Base-by-base conservation (phyloP, 2,113 vertebrate species). In the Prolemur simus region DNA sequence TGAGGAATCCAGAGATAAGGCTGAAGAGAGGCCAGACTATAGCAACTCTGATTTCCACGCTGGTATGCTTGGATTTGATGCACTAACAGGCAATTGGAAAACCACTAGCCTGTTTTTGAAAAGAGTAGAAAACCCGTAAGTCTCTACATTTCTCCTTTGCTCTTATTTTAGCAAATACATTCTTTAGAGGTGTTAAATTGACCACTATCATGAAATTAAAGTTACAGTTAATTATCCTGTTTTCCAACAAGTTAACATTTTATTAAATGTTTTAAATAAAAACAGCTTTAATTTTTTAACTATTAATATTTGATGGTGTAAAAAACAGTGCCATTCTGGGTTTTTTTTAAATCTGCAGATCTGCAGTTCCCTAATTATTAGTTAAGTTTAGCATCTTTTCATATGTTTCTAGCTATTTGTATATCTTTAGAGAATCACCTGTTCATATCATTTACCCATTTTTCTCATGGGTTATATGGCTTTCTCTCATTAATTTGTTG, bases 181-280 rank as follows among this genome's bases (percentile, higher is more conserved):
- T 80, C 69, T 68, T 96, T 8, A 85, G 69, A 90, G 5, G 23
- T 86, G 34, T 54, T 89, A 80, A 92, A 95, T 18, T 49, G 88
- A 34, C 25, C 12, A 80, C 37, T 76, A 60, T 8, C 10, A 34
- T 76, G 39, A 96, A 76, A 73, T 81, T 87, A 54, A 94, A 77
- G 60, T 69, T 95, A 12, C 13, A 91, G 42, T 23, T 85, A 83
- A 54, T 63, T 42, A 89, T 49, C 3, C 34, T 63, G 8, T 81
- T 96, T 92, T 54, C 54, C 32, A 66, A 32, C 7, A 71, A 73
- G 32, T 66, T 82, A 94, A n/a, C 32, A 95, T 39, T 84, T 95
- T 82, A 84, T 63, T 63, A 63, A 63, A 63, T 63, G 60, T 63
- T 63, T 63, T 63, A 63, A 63, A 63, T 63, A 29, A 63, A 27